Evolutionary conservation across 1,140 invertebrate genomes (phyloP).

Genomic region (Meloidogyne hapla): DNA sequence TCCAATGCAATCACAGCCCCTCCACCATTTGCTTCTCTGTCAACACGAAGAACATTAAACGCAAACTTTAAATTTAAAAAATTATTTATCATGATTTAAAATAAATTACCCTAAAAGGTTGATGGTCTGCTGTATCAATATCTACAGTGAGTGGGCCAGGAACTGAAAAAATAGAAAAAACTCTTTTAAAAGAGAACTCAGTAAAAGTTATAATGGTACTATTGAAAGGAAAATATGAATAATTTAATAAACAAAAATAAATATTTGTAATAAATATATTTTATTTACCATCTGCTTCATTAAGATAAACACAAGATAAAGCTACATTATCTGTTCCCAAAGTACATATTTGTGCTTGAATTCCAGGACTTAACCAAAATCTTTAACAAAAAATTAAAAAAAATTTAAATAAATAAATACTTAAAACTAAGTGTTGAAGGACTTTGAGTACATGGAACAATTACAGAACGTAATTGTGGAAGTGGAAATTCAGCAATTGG

Average conservation of each 20-base stretch:
- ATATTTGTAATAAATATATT: neutral
- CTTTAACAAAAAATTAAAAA: slow-evolving; percentile 31
- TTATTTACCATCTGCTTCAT: slow-evolving; percentile 32
- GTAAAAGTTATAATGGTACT: too few species aligned
- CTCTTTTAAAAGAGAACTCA: too few species aligned
- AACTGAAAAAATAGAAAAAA: slow-evolving; percentile 1
- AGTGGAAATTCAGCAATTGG: slow-evolving; percentile 46
- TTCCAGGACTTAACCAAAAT: slow-evolving; percentile 51
- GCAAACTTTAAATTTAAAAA: slow-evolving; percentile 33
- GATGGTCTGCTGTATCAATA: slow-evolving; percentile 46
- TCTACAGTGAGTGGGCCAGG: slow-evolving; percentile 45
- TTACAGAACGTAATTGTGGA: slow-evolving; percentile 44
- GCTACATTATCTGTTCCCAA: slow-evolving; percentile 43
- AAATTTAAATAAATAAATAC: slow-evolving; percentile 18
- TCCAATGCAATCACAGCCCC: slow-evolving; percentile 45
- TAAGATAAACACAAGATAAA: slow-evolving; percentile 46
- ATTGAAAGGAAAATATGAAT: neutral
- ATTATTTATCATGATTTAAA: slow-evolving; percentile 7
- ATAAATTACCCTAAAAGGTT: slow-evolving; percentile 43
- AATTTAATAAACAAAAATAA: too few species aligned
- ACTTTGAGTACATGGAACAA: slow-evolving; percentile 45
- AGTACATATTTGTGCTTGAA: slow-evolving; percentile 51
- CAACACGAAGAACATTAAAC: slow-evolving; percentile 45
- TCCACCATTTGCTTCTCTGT: slow-evolving; percentile 4
- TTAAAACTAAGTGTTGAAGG: slow-evolving; percentile 47